Evolutionary conservation across 1,140 invertebrate species (phyloP).

Genomic region (Triops cancriformis): DNA sequence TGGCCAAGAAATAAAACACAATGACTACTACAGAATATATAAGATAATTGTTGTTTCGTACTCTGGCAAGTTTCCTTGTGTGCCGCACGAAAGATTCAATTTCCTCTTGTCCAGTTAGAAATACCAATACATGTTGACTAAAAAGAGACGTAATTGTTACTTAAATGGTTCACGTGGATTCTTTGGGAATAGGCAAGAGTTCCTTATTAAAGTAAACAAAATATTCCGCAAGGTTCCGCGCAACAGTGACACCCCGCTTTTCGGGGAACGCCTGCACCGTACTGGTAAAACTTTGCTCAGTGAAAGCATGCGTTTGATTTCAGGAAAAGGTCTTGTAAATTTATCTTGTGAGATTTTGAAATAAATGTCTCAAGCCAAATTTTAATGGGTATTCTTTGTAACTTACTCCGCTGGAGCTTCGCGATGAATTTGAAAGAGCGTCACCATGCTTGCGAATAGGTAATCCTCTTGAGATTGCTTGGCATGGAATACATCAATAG

Average conservation of each 20-base stretch:
- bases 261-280: no score
- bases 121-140: constrained; percentile 85
- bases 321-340: no score
- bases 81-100: constrained; percentile 78
- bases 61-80: constrained; percentile 62
- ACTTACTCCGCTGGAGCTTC: constrained; percentile 68
- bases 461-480: constrained; percentile 75
- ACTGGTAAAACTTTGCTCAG: no score
- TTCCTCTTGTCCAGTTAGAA: constrained; percentile 97
- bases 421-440: constrained; percentile 85
- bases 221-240: no score
- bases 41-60: background rate
- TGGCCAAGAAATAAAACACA: constrained; percentile 26
- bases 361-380: constrained; percentile 1
- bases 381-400: constrained; percentile 15
- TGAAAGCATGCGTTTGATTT: no score
- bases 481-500: constrained; percentile 70
- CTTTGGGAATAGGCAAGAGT: background rate
- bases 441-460: constrained; percentile 65
- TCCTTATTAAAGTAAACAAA: background rate
- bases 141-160: constrained; percentile 30
- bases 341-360: no score
- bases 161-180: background rate
- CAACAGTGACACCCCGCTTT: no score
- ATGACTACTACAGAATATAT: background rate